These are phyloP conservation scores for Glossophaga mutica DNA, from an alignment of 2,797 vertebrate species.

Conservation along the genomic window DNA sequence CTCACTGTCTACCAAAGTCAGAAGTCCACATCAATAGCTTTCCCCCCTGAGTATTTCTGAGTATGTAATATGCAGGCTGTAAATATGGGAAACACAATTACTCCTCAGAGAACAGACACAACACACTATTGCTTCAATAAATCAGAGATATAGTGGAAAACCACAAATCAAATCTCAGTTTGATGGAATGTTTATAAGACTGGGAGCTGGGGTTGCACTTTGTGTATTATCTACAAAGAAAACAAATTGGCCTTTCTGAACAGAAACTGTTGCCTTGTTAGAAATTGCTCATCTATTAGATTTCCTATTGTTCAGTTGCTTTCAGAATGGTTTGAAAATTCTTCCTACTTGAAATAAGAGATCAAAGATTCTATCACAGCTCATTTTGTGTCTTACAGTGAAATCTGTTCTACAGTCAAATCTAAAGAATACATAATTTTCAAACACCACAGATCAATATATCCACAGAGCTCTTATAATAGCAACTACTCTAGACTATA, in stretches of 20 bases:
- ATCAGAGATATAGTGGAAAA: not conserved
- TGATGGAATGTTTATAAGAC: not conserved
- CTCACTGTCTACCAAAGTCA: not conserved
- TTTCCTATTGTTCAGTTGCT: not conserved
- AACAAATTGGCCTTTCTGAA: slow-evolving; percentile 4
- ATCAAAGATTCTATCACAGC: not conserved
- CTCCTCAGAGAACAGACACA: not conserved
- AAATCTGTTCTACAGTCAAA: not conserved
- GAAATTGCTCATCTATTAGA: not conserved
- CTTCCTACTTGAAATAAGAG: slow-evolving; percentile 17
- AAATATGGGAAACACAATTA: not conserved
- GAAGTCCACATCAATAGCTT: not conserved
- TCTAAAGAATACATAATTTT: not conserved
- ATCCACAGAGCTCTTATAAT: not conserved
- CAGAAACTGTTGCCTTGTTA: not conserved
- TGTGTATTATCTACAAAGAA: not conserved
- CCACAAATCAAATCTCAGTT: slow-evolving; percentile 3
- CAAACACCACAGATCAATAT: not conserved
- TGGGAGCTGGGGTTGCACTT: not conserved
- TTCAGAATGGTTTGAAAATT: slow-evolving; percentile 5
- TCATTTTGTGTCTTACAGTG: slow-evolving; percentile 10
- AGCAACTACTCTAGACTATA: not conserved
- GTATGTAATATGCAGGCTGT: not conserved
- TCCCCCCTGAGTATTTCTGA: not conserved
- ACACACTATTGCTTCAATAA: not conserved